Conservation (phyloP, 2,113 vertebrate species). For the Aleadryas rufinucha region DNA sequence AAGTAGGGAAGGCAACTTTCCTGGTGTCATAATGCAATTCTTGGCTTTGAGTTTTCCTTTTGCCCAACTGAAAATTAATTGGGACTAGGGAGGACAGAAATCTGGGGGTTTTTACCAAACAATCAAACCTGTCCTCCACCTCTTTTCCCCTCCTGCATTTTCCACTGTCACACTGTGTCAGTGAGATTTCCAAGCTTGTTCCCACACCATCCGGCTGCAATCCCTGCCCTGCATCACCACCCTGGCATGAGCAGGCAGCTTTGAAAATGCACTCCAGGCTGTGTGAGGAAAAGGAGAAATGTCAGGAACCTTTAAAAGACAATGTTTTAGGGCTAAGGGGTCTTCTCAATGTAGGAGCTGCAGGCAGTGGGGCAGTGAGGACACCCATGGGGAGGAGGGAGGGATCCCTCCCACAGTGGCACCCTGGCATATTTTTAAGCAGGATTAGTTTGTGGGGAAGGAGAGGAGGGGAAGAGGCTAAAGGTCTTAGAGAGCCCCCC, state of each 20-base stretch:
- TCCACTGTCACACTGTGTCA: accelerated
- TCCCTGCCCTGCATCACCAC: neutral
- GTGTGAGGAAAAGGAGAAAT: neutral
- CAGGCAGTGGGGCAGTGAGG: accelerated
- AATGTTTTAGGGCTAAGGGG: neutral
- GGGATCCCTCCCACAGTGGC: neutral
- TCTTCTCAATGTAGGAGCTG: neutral
- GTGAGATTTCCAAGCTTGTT: neutral
- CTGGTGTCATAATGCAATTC: neutral
- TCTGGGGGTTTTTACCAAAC: neutral
- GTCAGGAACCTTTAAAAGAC: neutral
- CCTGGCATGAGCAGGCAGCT: neutral
- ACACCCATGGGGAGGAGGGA: neutral
- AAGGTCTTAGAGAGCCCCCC: neutral
- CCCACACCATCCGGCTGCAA: neutral
- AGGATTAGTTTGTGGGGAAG: neutral
- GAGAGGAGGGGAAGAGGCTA: neutral
- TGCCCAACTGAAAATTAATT: neutral
- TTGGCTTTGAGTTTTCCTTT: neutral
- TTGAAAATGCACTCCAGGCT: neutral
- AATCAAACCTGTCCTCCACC: neutral
- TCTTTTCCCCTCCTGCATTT: neutral
- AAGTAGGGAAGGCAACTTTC: neutral
- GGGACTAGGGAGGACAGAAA: neutral
- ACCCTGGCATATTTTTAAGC: neutral